Evolutionary conservation across 2,113 vertebrate genomes (phyloP).

Genomic region (Phocoena phocoena): DNA sequence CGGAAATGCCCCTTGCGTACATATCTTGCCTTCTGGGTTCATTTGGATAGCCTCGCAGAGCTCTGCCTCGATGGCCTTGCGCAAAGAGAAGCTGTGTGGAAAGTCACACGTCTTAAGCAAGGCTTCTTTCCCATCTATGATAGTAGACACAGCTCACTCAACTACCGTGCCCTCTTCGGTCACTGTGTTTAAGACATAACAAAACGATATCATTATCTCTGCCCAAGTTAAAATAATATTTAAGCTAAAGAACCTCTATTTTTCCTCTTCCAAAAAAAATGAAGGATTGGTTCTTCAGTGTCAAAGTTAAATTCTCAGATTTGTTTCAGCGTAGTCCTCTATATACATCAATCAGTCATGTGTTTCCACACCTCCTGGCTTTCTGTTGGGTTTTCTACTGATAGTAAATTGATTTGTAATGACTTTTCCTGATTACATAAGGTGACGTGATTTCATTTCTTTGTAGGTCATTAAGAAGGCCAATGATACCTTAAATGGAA

Average conservation of each 20-base stretch:
- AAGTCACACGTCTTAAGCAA: background rate
- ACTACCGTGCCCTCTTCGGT: background rate
- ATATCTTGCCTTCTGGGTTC: background rate
- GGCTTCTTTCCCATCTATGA: background rate
- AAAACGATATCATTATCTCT: background rate
- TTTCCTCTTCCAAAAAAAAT: constrained; percentile 1
- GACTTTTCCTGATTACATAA: constrained; percentile 28
- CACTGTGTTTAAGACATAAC: constrained; percentile 30
- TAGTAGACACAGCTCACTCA: background rate
- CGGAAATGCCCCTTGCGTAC: background rate
- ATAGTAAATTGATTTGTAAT: background rate
- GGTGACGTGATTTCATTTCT: constrained; percentile 52
- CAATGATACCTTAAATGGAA: constrained; percentile 96
- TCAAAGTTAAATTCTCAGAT: constrained; percentile 34
- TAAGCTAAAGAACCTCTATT: background rate
- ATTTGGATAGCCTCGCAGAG: background rate
- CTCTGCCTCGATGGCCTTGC: background rate
- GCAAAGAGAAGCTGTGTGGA: background rate
- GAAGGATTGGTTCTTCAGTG: background rate
- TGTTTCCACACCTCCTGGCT: constrained; percentile 13
- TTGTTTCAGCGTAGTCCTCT: background rate
- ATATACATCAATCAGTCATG: background rate
- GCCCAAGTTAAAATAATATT: constrained; percentile 26
- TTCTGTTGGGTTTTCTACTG: background rate
- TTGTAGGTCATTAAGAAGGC: constrained; percentile 97